These are phyloP conservation scores for Hippolais icterina DNA, from an alignment of 2,113 vertebrate genomes.

Conservation along the genomic window DNA sequence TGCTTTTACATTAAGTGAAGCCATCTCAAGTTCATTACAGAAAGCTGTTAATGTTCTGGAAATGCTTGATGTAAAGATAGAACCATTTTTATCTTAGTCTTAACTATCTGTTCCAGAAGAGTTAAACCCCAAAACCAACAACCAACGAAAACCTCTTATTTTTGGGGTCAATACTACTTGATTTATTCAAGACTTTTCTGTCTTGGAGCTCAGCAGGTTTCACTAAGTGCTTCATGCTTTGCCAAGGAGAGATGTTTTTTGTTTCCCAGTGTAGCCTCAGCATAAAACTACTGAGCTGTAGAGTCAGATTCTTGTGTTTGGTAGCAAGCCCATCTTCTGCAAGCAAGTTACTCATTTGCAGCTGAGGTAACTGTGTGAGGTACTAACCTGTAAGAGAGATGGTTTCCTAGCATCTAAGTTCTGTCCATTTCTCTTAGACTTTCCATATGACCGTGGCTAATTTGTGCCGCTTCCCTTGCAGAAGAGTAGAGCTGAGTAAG, in stretches of 20 bases:
- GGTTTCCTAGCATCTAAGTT: neutral
- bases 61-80: neutral
- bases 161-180: neutral
- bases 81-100: neutral
- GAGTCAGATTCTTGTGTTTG: neutral
- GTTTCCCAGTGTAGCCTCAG: neutral
- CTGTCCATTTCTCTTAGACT: neutral
- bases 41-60: neutral
- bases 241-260: neutral
- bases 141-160: neutral
- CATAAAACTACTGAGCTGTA: neutral
- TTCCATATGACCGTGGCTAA: neutral
- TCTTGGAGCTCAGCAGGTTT: neutral
- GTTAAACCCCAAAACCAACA: neutral
- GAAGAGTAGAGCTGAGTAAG: neutral
- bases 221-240: neutral
- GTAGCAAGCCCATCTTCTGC: neutral
- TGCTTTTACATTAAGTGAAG: neutral
- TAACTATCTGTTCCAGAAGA: neutral
- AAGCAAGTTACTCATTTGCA: neutral
- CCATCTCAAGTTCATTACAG: neutral
- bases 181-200: neutral
- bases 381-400: neutral
- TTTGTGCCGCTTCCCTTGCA: neutral
- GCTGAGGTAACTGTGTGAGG: neutral